Evolutionary conservation across 2,888 invertebrate genomes (phyloP), one percentile per base, ranked within the genome.

Genomic region (Sarcophaga subvicina): DNA sequence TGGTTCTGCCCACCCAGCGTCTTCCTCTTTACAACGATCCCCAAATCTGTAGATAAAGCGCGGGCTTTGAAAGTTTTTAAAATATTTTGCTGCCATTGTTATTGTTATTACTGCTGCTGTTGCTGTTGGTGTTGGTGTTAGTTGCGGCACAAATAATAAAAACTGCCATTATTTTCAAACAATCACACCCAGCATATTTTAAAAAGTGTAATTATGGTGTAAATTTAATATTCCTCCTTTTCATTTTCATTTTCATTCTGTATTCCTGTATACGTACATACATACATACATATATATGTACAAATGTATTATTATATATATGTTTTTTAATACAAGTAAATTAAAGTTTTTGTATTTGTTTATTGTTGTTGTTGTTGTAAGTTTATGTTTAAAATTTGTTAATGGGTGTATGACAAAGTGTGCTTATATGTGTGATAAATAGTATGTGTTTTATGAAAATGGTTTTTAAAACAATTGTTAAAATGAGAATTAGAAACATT

Each of bases 181-280:
- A 84, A 87, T 87, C 80, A 79, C 80, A 81, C 78, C 83, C 83
- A 79, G 66, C 77, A 81, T 80, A 86, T 82, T 83, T 73, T 47
- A 69, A 49, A 78, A 83, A 78, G 73, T 84, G 75, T 87, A 87
- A 87, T 87, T 87, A 87, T 87, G 80, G 84, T 87, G 87, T 87
- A 84, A 84, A 84, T 87, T 81, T 75, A 81, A 83, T 84, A 87
- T 87, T 87, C 81, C 83, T 70, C 75, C 73, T 77, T 86, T 70
- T 82, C 37, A 59, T 69, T 76, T 77, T 81, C 37, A 72, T 81
- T 60, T 45, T 37, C 37, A 37, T 37, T 37, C 8, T 37, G 8
- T 10, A 37, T 37, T 37, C 37, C 37, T 37, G 37, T 37, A 6
- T 6, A 37, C 37, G 10, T 37, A 37, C 37, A 10, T 37, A 22